Evolutionary conservation across 1,140 invertebrate species (phyloP), one percentile per base, ranked within the genome.

Genomic region (silkworm (Bombyx mori)): DNA sequence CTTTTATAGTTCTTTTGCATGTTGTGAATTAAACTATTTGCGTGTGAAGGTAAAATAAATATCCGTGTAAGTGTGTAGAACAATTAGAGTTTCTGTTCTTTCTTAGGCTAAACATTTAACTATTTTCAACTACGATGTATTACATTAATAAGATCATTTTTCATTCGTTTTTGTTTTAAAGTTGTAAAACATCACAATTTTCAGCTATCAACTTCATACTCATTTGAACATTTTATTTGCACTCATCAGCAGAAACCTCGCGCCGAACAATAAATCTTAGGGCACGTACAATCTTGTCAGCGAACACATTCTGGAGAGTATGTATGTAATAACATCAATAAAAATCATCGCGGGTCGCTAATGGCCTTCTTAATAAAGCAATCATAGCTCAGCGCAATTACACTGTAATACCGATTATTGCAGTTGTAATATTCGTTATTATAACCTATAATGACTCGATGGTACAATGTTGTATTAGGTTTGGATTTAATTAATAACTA

Each of bases 371-470:
- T 66, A 68, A 68, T 71, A 71, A 66, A 71, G 69, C 66, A 58
- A 61, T 71, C 68, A 62, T 63, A 54, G 53, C 60, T 43, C 43
- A 48, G 49, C 35, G 52, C 63, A 60, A 67, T 67, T 64, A 62
- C 58, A 18, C 42, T 45, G 57, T 62, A 57, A 68, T 71, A 68
- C 56, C 63, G 61, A 66, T 65, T 61, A 70, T 65, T 68, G 66
- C 60, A 46, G 56, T 52, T 9, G 61, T 69, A 73, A 68, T 70
- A 73, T 62, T 65, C 56, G 68, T 68, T 71, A 73, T 63, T 60
- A 62, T 51, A 18, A 44, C 54, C 18, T 56, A 56, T 52, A 58
- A 64, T 65, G 63, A 54, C 22, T 58, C 55, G 12, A 47, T 43
- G 56, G 59, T 54, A 71, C 68, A 63, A 65, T 54, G 62, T 70